These are phyloP conservation scores for Bombus vancouverensis DNA, from an alignment of 1,140 invertebrate species.

Conservation along the genomic window DNA sequence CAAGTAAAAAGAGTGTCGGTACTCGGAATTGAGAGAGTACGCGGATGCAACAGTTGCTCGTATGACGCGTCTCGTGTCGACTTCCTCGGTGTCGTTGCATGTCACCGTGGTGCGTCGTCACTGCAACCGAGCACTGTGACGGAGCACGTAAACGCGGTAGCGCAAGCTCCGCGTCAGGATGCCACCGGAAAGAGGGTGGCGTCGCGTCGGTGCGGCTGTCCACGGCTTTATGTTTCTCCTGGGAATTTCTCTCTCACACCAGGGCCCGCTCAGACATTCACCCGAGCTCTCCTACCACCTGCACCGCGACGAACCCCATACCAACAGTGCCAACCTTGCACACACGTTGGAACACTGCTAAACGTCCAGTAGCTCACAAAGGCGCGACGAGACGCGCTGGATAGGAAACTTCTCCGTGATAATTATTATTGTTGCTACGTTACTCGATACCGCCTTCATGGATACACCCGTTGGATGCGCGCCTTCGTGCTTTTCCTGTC, in stretches of 20 bases:
- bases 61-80: slow-evolving; percentile 62
- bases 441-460: slow-evolving; percentile 12
- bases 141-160: slow-evolving; percentile 60
- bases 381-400: slow-evolving; percentile 6
- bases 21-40: neutral
- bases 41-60: slow-evolving; percentile 75
- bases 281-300: neutral
- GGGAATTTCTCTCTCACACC: slow-evolving; percentile 64
- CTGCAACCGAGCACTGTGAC: slow-evolving; percentile 52
- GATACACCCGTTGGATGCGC: neutral
- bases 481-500: slow-evolving; percentile 11
- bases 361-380: slow-evolving; percentile 42
- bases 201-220: slow-evolving; percentile 49
- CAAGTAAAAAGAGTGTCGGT: slow-evolving; percentile 10
- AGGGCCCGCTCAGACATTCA: slow-evolving; percentile 47
- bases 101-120: slow-evolving; percentile 54
- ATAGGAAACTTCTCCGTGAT: slow-evolving; percentile 48
- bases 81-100: slow-evolving; percentile 51
- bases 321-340: no score
- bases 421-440: slow-evolving; percentile 58
- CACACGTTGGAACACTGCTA: slow-evolving; percentile 1
- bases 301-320: neutral
- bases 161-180: slow-evolving; percentile 64
- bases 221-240: slow-evolving; percentile 68
- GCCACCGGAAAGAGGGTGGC: slow-evolving; percentile 62